Evolutionary conservation across 2,797 vertebrate genomes (phyloP), one percentile per base, ranked within the genome.

Genomic region (Dallia pectoralis): DNA sequence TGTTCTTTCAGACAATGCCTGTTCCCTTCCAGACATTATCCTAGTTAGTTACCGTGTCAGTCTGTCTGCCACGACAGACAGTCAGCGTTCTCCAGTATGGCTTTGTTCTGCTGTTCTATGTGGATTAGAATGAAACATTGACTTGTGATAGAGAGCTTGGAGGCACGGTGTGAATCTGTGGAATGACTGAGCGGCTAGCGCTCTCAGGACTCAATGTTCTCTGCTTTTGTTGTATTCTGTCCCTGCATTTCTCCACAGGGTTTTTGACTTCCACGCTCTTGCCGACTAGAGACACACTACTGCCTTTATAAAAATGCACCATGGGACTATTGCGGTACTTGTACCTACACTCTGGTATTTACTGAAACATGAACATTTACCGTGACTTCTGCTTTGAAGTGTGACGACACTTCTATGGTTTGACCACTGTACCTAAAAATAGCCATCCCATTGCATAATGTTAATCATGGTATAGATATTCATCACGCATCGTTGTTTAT

Each of bases 161-260:
- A 89, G 69, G 76, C 79, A 82, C 78, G 81, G 74, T 33, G 72
- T 76, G 82, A 75, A 51, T 84, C 83, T 83, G 82, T 77, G 69
- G 69, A 33, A 67, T 70, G 74, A 44, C 76, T 62, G 48, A 66
- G 70, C 48, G 16, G 48, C 53, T 59, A 12, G 53, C 63, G 81
- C 81, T 65, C 59, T 79, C 71, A 65, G 79, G 40, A 84, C 82
- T 84, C 63, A 82, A 84, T 81, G 82, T 84, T 81, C 84, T 73
- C 84, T 85, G 83, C 59, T 72, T 89, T 83, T 86, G 79, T 84
- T 87, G 82, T 90, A 81, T 84, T 87, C 75, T 84, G 78, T 84
- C 86, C 84, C 76, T 79, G 77, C 87, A 88, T 89, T 90, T 88
- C 86, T 89, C 76, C 64, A 49, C 68, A 82, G 76, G 78, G 74